A percentile compares a stretch with the other conserved stretches of the same genome.
These are phyloP conservation scores for Trichonephila clavata DNA, from an alignment of 1,140 invertebrate species.

Conservation along the genomic window DNA sequence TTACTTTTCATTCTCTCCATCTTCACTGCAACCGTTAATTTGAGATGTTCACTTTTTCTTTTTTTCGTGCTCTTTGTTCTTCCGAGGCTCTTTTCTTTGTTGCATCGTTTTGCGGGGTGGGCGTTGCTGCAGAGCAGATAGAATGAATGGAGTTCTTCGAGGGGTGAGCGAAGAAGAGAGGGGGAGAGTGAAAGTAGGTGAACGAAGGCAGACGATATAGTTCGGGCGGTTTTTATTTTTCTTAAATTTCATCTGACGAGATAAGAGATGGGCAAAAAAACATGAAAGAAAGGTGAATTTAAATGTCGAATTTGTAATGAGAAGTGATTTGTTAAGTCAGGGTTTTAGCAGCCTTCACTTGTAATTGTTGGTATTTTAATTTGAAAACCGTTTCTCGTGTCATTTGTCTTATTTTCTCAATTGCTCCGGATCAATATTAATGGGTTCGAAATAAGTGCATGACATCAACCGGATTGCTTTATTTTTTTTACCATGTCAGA, in stretches of 20 bases:
- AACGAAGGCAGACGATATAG: not conserved
- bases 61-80: not conserved
- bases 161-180: not conserved
- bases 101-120: conserved; percentile 32
- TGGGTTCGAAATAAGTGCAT: not conserved
- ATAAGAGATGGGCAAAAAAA: not conserved
- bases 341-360: not conserved
- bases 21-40: not conserved
- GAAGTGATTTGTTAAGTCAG: not conserved
- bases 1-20: not conserved
- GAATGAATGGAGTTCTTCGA: not conserved
- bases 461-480: not conserved
- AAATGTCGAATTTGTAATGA: conserved; percentile 20
- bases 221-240: not conserved
- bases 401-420: not conserved
- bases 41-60: not conserved
- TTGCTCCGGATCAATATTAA: not conserved
- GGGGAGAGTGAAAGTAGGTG: not conserved
- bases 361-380: not conserved
- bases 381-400: not conserved
- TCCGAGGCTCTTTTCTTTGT: conserved; percentile 18
- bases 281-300: not conserved
- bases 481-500: not conserved
- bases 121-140: not conserved
- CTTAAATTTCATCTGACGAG: not conserved